Conservation (phyloP, 35 echinoderm and acorn worm genomes). For the Strongylocentrotus purpuratus region DNA sequence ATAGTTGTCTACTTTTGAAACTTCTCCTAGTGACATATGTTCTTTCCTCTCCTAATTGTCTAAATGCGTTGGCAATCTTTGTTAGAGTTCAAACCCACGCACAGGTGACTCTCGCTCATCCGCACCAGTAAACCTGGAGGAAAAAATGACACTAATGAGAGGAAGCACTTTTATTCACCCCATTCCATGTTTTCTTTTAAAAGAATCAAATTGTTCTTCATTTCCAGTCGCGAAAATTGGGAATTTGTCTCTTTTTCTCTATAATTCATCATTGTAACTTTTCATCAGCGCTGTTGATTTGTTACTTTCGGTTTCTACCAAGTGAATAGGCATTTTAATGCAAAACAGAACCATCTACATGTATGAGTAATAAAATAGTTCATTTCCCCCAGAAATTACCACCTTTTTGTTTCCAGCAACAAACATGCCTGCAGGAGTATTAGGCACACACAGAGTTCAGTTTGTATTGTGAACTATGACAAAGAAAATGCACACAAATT, state of each 20-base stretch:
- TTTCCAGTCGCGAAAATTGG: slow-evolving; percentile 34
- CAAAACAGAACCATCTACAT: not conserved
- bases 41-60: slow-evolving; percentile 26
- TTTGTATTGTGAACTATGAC: not conserved
- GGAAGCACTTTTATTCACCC: slow-evolving; percentile 34
- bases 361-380: slow-evolving; percentile 10
- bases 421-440: not conserved
- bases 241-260: slow-evolving; percentile 11
- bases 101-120: not conserved
- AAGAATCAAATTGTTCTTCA: slow-evolving; percentile 5
- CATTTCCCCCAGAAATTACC: not conserved
- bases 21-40: slow-evolving; percentile 35
- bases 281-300: not conserved
- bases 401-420: not conserved
- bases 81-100: not conserved
- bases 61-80: not conserved
- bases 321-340: not conserved
- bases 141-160: not conserved
- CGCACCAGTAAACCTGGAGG: not conserved
- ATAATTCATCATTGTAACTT: not conserved
- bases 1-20: slow-evolving; percentile 44
- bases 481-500: not conserved
- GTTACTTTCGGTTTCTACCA: slow-evolving; percentile 9
- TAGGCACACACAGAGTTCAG: not conserved
- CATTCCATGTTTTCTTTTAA: slow-evolving; percentile 21